phyloP scores from a whole-genome alignment of 2,888 invertebrate genomes.

The Pollenia labialis region DNA sequence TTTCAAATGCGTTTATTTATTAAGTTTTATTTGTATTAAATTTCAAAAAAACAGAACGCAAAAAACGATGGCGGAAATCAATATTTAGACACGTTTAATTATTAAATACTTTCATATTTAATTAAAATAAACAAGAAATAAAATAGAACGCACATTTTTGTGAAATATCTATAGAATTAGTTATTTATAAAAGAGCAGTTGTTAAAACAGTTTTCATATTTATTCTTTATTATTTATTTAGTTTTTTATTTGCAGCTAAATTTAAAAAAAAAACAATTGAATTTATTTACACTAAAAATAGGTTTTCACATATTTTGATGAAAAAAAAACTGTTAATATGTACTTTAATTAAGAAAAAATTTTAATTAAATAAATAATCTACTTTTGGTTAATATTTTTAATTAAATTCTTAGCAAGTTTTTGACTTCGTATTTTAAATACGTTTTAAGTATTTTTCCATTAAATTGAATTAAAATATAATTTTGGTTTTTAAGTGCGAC shows the following conservation, averaged over 20 bases:
- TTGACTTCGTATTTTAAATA: too few species aligned
- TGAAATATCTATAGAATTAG: slow-evolving; percentile 2
- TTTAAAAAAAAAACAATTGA: slow-evolving; percentile 35
- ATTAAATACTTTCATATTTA: slow-evolving; percentile 25
- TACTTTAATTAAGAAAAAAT: neutral
- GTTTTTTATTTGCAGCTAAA: slow-evolving; percentile 16
- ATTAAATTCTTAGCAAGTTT: neutral
- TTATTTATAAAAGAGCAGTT: neutral
- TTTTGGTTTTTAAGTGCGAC: too few species aligned
- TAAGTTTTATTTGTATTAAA: too few species aligned
- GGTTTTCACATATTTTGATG: neutral
- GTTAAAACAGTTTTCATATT: neutral
- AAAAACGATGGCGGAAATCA: slow-evolving; percentile 49
- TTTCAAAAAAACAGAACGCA: too few species aligned
- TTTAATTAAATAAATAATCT: neutral
- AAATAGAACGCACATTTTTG: neutral
- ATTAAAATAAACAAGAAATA: slow-evolving; percentile 2
- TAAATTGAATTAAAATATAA: too few species aligned
- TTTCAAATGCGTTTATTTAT: too few species aligned
- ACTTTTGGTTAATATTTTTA: neutral
- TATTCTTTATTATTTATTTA: neutral
- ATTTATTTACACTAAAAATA: slow-evolving; percentile 33
- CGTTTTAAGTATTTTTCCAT: too few species aligned
- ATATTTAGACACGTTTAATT: slow-evolving; percentile 63
- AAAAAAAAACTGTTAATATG: neutral